phyloP scores from a whole-genome alignment of 1,140 invertebrate species.

The Bombus soroeensis region DNA sequence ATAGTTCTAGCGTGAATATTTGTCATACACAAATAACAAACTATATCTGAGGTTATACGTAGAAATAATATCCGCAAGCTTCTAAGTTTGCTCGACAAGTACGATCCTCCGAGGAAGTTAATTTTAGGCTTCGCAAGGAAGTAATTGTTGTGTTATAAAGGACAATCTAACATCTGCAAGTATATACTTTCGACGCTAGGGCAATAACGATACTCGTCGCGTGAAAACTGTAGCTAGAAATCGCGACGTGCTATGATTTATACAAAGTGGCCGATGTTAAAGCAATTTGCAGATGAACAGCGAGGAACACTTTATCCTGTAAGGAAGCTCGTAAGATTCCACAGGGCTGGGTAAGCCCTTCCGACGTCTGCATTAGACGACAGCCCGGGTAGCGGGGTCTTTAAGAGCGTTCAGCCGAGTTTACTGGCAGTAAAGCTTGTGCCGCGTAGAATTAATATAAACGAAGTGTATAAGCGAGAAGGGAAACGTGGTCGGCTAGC shows the following conservation, averaged over 20 bases:
- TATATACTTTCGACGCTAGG: neutral
- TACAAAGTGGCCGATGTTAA: neutral
- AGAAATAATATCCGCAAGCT: no score
- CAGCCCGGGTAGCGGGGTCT: neutral
- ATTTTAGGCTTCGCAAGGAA: neutral
- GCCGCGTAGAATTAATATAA: conserved; percentile 47
- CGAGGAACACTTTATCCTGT: rapidly evolving
- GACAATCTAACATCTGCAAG: neutral
- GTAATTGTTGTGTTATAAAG: neutral
- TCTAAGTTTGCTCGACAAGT: no score
- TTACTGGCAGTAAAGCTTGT: conserved; percentile 44
- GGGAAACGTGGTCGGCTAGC: conserved; percentile 19
- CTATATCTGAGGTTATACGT: no score
- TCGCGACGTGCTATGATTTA: neutral
- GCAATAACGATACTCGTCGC: neutral
- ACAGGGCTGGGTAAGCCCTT: neutral
- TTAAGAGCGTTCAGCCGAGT: conserved; percentile 34
- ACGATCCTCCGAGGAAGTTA: neutral
- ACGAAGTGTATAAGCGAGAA: conserved; percentile 41
- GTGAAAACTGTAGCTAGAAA: no score
- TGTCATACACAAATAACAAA: no score
- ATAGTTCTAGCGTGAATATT: no score
- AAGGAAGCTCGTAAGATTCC: conserved; percentile 14
- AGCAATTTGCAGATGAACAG: neutral
- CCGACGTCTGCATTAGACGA: conserved; percentile 22